Evolutionary conservation across 2,113 vertebrate species (phyloP).

Genomic region (Odontophorus gujanensis): DNA sequence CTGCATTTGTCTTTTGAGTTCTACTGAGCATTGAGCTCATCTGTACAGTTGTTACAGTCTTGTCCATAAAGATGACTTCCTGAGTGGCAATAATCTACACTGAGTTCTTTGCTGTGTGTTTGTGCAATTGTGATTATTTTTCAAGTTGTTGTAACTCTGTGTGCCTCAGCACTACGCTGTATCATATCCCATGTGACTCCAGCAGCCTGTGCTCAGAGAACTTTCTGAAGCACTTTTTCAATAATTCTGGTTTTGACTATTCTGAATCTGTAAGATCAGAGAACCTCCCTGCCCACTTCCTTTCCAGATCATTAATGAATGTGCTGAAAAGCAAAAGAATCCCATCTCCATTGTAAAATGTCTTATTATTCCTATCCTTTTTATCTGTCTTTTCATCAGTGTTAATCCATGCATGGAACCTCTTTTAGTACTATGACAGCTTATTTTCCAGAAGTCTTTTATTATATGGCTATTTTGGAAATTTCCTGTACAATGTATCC

Average conservation of each 20-base stretch:
- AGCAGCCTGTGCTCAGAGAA: not conserved
- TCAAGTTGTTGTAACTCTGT: not conserved
- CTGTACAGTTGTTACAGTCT: not conserved
- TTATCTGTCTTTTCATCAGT: not conserved
- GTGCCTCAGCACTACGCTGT: not conserved
- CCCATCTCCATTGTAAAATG: not conserved
- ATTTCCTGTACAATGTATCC: accelerated
- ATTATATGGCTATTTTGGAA: not conserved
- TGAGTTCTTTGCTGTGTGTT: not conserved
- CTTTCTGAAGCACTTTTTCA: not conserved
- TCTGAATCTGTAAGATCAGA: not conserved
- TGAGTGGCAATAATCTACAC: not conserved
- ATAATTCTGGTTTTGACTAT: not conserved
- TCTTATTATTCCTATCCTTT: not conserved
- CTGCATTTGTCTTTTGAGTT: not conserved
- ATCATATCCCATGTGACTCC: not conserved
- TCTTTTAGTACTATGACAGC: not conserved
- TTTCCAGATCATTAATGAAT: not conserved
- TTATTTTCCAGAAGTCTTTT: not conserved
- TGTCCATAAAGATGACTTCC: not conserved
- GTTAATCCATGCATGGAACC: not conserved
- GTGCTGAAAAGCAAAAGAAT: not conserved
- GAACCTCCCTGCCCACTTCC: not conserved
- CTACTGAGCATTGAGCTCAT: not conserved
- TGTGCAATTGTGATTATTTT: not conserved